These are phyloP conservation scores for Psilanteris sp. DNA, from an alignment of 1,140 invertebrate genomes.

Conservation along the genomic window DNA sequence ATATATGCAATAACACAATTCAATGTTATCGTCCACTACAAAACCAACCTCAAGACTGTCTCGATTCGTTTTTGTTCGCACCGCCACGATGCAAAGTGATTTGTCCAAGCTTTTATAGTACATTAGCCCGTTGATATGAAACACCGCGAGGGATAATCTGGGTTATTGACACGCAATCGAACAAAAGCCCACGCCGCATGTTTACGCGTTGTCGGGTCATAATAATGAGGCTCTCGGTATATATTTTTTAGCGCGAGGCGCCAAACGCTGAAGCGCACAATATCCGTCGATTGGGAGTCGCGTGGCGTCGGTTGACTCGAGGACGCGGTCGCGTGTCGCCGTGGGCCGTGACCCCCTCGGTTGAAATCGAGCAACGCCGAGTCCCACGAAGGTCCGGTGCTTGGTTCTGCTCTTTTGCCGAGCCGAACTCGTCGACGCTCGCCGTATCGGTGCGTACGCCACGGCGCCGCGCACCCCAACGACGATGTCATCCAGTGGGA, in stretches of 20 bases:
- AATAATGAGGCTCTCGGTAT: conserved; percentile 26
- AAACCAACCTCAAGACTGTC: too few relatives aligned
- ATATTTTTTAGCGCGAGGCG: conserved; percentile 39
- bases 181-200: conserved; percentile 4
- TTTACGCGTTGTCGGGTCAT: conserved; percentile 17
- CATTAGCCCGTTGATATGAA: too few relatives aligned
- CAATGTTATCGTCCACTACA: too few relatives aligned
- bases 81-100: too few relatives aligned
- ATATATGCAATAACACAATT: too few relatives aligned
- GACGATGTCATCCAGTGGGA: conserved; percentile 30
- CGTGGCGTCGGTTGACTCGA: conserved; percentile 66
- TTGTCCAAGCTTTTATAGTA: too few relatives aligned
- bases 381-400: conserved; percentile 18
- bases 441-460: conserved; percentile 14
- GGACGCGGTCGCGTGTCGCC: conserved; percentile 68
- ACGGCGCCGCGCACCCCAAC: conserved; percentile 32
- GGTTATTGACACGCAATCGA: too few relatives aligned
- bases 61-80: too few relatives aligned
- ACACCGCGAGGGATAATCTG: too few relatives aligned
- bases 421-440: conserved; percentile 2
- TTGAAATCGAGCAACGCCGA: conserved; percentile 30
- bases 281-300: conserved; percentile 67
- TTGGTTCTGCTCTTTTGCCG: conserved; percentile 32
- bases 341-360: conserved; percentile 57
- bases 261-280: conserved; percentile 56